These are phyloP conservation scores for Anastrepha obliqua DNA, from an alignment of 1,140 invertebrate genomes.

Conservation along the genomic window DNA sequence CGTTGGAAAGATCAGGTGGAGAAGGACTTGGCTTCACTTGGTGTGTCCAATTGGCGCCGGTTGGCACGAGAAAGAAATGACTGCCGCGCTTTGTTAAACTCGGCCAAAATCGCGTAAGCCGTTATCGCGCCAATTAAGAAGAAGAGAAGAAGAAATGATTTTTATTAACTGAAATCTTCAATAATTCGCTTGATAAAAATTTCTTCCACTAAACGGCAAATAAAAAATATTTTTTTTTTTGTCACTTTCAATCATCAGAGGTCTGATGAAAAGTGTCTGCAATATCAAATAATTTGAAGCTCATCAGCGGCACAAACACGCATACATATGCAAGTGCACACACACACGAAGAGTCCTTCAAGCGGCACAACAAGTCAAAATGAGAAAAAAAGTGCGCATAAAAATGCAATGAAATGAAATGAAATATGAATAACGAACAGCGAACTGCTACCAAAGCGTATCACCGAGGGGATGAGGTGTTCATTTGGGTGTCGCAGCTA, in stretches of 20 bases:
- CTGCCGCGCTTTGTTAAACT: no score
- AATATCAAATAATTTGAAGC: slow-evolving; percentile 32
- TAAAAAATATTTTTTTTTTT: not conserved
- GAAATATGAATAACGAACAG: not conserved
- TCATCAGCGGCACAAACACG: not conserved
- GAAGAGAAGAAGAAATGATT: no score
- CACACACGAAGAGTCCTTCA: not conserved
- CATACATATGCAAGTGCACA: not conserved
- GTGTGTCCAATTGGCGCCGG: no score
- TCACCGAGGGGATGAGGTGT: not conserved
- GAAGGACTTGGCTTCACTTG: no score
- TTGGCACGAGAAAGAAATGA: no score
- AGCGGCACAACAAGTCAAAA: not conserved
- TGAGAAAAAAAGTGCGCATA: not conserved
- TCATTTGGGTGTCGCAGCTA: not conserved
- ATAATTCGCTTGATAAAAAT: no score
- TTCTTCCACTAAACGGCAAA: no score
- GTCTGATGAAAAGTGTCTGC: not conserved
- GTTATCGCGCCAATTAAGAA: no score
- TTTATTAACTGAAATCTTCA: no score
- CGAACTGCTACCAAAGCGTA: no score
- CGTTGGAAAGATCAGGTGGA: no score
- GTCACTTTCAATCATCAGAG: not conserved
- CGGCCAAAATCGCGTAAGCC: no score
- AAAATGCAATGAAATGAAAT: not conserved